Conservation (phyloP, 1,140 invertebrate species). For the Cherax quadricarinatus region DNA sequence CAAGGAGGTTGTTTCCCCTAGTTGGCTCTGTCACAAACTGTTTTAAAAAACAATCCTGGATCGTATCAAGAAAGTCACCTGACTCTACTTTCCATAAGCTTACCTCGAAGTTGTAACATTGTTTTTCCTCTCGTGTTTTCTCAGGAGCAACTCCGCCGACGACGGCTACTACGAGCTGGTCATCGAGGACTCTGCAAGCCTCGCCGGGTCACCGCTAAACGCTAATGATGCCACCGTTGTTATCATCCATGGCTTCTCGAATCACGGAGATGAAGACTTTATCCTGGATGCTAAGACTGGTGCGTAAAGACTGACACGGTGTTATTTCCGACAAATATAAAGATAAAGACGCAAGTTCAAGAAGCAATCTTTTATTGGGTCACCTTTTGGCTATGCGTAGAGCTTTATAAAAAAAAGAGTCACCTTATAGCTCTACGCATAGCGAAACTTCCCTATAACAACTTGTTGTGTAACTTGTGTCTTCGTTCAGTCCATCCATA, state of each 20-base stretch:
- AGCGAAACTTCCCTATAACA: neutral
- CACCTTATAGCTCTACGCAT: no score
- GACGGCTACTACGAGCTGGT: neutral
- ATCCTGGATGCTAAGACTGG: constrained; percentile 79
- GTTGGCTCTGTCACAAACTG: no score
- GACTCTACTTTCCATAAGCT: no score
- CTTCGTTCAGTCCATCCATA: neutral
- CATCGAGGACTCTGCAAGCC: neutral
- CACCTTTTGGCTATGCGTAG: no score
- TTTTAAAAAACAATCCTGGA: no score
- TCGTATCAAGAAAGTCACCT: no score
- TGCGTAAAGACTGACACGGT: neutral
- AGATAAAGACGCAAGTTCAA: no score
- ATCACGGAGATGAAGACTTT: constrained; percentile 90
- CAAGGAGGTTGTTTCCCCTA: no score
- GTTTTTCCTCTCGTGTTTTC: neutral
- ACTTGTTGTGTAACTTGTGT: neutral
- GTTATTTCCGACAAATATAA: no score
- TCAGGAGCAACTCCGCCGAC: constrained; percentile 17
- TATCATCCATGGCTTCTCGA: constrained; percentile 92
- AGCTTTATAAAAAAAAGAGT: no score
- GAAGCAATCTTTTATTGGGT: no score
- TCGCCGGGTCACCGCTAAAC: constrained; percentile 78
- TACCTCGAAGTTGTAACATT: no score
- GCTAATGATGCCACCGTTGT: constrained; percentile 83